These are phyloP conservation scores for Trypoxylon attenuatum DNA, from an alignment of 2,888 invertebrate genomes.

Conservation along the genomic window DNA sequence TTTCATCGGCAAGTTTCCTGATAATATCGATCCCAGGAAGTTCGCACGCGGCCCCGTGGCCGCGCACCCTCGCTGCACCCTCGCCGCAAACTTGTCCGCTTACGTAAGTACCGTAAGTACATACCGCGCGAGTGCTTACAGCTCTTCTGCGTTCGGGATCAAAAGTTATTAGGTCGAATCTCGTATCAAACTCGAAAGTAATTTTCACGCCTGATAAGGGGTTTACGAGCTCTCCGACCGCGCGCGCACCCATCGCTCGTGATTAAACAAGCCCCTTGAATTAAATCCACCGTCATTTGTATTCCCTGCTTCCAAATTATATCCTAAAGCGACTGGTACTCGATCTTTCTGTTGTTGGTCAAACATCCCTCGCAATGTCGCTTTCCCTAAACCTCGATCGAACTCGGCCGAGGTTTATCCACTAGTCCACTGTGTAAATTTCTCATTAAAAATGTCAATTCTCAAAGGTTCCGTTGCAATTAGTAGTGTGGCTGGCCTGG, in stretches of 20 bases:
- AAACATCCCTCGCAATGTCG: neutral
- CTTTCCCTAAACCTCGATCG: neutral
- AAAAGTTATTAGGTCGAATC: constrained; percentile 47
- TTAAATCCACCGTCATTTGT: constrained; percentile 7
- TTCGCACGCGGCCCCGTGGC: constrained; percentile 29
- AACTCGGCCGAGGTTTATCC: neutral
- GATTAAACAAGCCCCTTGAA: constrained; percentile 8
- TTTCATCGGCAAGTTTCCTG: constrained; percentile 50
- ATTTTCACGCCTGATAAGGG: constrained; percentile 27
- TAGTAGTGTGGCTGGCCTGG: constrained; percentile 8
- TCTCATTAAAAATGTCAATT: constrained; percentile 1
- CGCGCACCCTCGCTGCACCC: too few species aligned
- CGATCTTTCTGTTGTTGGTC: too few species aligned
- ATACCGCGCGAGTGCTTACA: constrained; percentile 33
- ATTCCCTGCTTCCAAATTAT: neutral
- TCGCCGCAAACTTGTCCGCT: constrained; percentile 41
- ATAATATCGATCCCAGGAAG: constrained; percentile 51
- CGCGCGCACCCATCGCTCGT: constrained; percentile 1
- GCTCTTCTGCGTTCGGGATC: constrained; percentile 31
- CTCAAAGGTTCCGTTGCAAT: neutral
- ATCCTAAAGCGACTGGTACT: neutral
- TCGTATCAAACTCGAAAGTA: constrained; percentile 22
- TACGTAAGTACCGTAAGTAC: constrained; percentile 39
- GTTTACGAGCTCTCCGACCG: neutral
- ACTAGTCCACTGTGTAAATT: neutral